phyloP scores from a whole-genome alignment of 2,888 invertebrate species.

The Caenorhabditis angaria region DNA sequence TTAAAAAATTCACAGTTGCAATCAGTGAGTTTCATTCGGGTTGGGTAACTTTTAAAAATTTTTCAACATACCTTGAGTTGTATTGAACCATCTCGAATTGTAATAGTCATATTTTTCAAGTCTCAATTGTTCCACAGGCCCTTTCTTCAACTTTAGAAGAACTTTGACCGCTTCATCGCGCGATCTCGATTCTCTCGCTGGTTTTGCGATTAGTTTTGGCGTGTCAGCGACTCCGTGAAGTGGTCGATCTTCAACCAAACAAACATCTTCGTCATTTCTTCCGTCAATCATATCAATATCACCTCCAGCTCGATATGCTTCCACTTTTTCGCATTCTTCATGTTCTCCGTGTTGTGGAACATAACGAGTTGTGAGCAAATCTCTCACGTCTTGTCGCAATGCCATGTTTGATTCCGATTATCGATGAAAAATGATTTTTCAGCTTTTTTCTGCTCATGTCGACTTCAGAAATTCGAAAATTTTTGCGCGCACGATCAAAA shows the following conservation, averaged over 20 bases:
- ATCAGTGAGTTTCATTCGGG: too few species aligned
- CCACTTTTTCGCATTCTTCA: neutral
- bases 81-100: constrained; percentile 28
- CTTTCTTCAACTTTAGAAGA: constrained; percentile 16
- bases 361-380: neutral
- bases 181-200: neutral
- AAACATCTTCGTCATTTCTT: constrained; percentile 6
- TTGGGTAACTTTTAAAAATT: too few species aligned
- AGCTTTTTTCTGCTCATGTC: neutral
- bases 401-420: neutral
- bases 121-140: constrained; percentile 10
- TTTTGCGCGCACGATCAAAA: too few species aligned
- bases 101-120: constrained; percentile 15
- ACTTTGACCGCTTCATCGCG: constrained; percentile 32
- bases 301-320: neutral
- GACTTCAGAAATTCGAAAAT: neutral
- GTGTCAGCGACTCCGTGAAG: constrained; percentile 33
- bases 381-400: neutral
- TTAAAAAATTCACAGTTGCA: too few species aligned
- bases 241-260: constrained; percentile 14
- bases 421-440: neutral
- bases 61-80: constrained; percentile 12
- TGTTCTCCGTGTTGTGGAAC: neutral
- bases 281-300: neutral
- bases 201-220: constrained; percentile 30